These are phyloP conservation scores for Phalangium opilio DNA, from an alignment of 2,888 invertebrate species.

Conservation along the genomic window DNA sequence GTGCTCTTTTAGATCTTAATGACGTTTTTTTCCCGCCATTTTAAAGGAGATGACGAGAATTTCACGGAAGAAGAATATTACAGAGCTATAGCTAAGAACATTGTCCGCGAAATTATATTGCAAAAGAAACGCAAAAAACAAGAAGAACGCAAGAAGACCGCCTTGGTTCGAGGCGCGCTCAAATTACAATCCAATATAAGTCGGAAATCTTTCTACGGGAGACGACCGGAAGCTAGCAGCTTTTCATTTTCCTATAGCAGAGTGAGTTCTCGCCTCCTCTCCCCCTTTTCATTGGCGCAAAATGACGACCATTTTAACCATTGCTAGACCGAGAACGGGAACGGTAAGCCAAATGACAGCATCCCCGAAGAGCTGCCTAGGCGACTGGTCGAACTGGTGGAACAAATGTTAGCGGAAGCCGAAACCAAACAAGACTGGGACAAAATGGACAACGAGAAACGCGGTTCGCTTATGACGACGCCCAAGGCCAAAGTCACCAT, in stretches of 20 bases:
- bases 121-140: conserved; percentile 20
- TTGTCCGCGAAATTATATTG: conserved; percentile 28
- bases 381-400: conserved; percentile 27
- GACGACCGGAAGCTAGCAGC: too few species aligned
- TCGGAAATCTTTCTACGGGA: conserved; percentile 1
- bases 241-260: too few species aligned
- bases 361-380: conserved; percentile 24
- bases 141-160: conserved; percentile 13
- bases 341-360: conserved; percentile 6
- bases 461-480: not conserved
- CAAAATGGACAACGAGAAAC: conserved; percentile 28
- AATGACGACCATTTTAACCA: too few species aligned
- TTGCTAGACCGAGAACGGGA: not conserved
- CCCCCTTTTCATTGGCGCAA: too few species aligned
- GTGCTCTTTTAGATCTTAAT: too few species aligned
- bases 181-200: conserved; percentile 13
- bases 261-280: too few species aligned
- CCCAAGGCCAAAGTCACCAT: conserved; percentile 9
- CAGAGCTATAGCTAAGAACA: conserved; percentile 28
- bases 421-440: conserved; percentile 25
- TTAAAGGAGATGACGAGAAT: too few species aligned
- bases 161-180: conserved; percentile 10
- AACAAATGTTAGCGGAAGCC: conserved; percentile 25
- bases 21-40: too few species aligned
- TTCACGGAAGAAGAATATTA: conserved; percentile 27